Base-by-base conservation (phyloP, 2,797 vertebrate genomes). In the Scleropages formosus region DNA sequence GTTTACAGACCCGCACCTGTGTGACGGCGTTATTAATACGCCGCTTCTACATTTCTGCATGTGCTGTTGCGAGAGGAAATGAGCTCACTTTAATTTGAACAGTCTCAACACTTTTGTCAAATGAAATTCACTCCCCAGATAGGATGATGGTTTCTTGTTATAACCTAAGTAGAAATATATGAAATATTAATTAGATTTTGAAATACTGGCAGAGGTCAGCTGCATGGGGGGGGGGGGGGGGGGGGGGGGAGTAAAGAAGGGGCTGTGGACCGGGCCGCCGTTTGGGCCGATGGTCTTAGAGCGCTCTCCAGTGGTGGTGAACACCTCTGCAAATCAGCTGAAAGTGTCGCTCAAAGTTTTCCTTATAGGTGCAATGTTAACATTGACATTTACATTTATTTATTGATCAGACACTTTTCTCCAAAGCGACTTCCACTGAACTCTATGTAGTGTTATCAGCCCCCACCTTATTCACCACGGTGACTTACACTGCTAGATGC, bases 21-120 rank as follows among this genome's bases (percentile, higher is more conserved):
- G 84, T 88, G 88, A 90, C 89, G 89, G 85, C 84, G 84, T 89
- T 88, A 88, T 90, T 90, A 91, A 89, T 87, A 85, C 87, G 82
- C 82, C 79, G 79, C 81, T 83, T 86, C 86, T 86, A 84, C 88
- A 87, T 89, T 92, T 89, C 88, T 88, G 84, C 85, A 85, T 78
- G 84, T 86, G 87, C 74, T 87, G 88, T 86, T 84, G 86, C 80
- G 46, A 74, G 80, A 79, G 83, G 80, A 86, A 87, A 87, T 86
- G 85, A 85, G 84, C 84, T 73, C 83, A 83, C 85, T 75, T 82
- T 78, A 75, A 81, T 83, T 65, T 60, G 80, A 83, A 78, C 63
- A 75, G 83, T 64, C 75, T 74, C 80, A 85, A 80, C 74, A 22
- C 64, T 73, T 75, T 84, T 90, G 91, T 91, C 90, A 87, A 49